Conservation (phyloP, 37 sponge, comb jelly and placozoan genomes). For the Eunapius fragilis region DNA sequence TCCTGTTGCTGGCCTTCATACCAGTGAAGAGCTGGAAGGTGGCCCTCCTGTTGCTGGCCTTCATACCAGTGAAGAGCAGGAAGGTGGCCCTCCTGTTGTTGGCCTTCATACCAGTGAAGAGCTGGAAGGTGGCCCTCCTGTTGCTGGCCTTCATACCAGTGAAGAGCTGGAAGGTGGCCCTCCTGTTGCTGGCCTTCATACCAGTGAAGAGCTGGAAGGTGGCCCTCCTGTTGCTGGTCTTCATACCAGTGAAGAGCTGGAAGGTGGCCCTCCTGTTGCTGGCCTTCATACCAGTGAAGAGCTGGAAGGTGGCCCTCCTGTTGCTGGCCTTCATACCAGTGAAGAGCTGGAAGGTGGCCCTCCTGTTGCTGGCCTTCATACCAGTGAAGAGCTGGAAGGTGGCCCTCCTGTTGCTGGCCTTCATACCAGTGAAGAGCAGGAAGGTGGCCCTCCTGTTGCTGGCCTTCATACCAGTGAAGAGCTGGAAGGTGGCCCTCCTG, state of each 20-base stretch:
- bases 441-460: constrained; percentile 68
- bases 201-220: constrained; percentile 58
- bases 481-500: constrained; percentile 62
- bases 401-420: constrained; percentile 59
- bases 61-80: constrained; percentile 54
- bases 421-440: constrained; percentile 54
- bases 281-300: constrained; percentile 46
- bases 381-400: constrained; percentile 58
- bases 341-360: constrained; percentile 56
- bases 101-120: constrained; percentile 46
- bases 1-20: constrained; percentile 60
- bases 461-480: constrained; percentile 46
- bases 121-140: constrained; percentile 62
- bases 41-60: constrained; percentile 59
- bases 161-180: constrained; percentile 56
- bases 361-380: constrained; percentile 60
- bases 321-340: constrained; percentile 57
- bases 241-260: constrained; percentile 55
- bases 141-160: constrained; percentile 57
- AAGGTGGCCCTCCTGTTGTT: constrained; percentile 66
- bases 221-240: constrained; percentile 61
- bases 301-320: constrained; percentile 62
- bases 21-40: constrained; percentile 58
- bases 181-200: constrained; percentile 60
- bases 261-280: constrained; percentile 68